Conservation (phyloP, 92 coral and sea anemone species). For the Phymanthus crucifer region DNA sequence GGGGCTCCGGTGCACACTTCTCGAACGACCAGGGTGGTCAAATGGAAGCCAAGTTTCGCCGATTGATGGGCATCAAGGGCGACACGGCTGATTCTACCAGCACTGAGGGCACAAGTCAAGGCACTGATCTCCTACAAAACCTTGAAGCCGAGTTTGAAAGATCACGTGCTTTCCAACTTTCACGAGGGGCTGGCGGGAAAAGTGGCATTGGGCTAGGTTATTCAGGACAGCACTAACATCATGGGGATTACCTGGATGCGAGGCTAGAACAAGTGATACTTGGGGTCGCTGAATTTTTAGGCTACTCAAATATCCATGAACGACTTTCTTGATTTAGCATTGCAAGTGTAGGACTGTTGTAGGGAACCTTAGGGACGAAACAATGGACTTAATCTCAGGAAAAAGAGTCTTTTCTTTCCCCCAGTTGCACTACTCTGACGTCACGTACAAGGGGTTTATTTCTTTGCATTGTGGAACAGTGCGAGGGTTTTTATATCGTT, state of each 20-base stretch:
- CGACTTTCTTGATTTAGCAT: too few relatives aligned
- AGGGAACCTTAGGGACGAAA: too few relatives aligned
- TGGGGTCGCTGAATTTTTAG: too few relatives aligned
- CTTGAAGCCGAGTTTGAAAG: constrained; percentile 96
- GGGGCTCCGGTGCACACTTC: constrained; percentile 79
- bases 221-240: constrained; percentile 55
- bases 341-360: too few relatives aligned
- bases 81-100: constrained; percentile 31
- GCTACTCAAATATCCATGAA: too few relatives aligned
- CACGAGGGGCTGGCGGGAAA: constrained; percentile 99
- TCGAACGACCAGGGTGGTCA: constrained; percentile 93
- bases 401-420: too few relatives aligned
- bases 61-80: constrained; percentile 93
- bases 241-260: background rate
- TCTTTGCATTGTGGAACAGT: too few relatives aligned
- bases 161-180: constrained; percentile 93
- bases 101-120: constrained; percentile 40
- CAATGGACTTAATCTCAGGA: too few relatives aligned
- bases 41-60: constrained; percentile 95
- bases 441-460: too few relatives aligned
- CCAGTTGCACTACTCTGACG: too few relatives aligned
- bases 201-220: constrained; percentile 99
- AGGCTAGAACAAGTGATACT: background rate
- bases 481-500: too few relatives aligned
- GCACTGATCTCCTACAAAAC: constrained; percentile 68